Conservation (phyloP, 2,113 vertebrate genomes). For the Rhinogobius similis region DNA sequence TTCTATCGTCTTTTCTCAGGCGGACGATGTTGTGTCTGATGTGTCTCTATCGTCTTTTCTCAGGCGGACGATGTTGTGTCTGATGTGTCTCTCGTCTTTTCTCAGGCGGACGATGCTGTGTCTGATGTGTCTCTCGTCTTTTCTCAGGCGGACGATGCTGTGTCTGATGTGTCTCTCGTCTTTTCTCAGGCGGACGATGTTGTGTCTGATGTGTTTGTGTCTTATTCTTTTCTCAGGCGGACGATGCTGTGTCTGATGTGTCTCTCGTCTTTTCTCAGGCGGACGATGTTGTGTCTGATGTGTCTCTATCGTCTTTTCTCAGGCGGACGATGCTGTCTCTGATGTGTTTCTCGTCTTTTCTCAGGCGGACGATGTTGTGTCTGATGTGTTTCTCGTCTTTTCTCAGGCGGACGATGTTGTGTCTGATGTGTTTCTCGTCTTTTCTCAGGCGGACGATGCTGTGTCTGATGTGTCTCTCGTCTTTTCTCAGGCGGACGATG, state of each 20-base stretch:
- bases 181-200: not conserved
- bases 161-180: not conserved
- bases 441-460: too few species aligned
- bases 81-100: too few species aligned
- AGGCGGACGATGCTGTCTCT: not conserved
- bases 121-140: too few species aligned
- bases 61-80: not conserved
- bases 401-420: not conserved
- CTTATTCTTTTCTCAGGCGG: too few species aligned
- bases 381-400: too few species aligned
- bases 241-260: constrained; percentile 3
- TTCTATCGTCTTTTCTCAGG: too few species aligned
- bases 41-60: not conserved
- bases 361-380: not conserved
- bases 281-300: not conserved
- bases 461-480: not conserved
- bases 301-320: too few species aligned
- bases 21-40: constrained; percentile 2
- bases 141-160: too few species aligned
- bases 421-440: too few species aligned
- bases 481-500: not conserved
- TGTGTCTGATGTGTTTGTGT: too few species aligned
- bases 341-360: not conserved
- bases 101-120: not conserved
- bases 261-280: not conserved